These are phyloP conservation scores for Cephus rjabovi DNA, from an alignment of 2,888 invertebrate species.

Conservation along the genomic window DNA sequence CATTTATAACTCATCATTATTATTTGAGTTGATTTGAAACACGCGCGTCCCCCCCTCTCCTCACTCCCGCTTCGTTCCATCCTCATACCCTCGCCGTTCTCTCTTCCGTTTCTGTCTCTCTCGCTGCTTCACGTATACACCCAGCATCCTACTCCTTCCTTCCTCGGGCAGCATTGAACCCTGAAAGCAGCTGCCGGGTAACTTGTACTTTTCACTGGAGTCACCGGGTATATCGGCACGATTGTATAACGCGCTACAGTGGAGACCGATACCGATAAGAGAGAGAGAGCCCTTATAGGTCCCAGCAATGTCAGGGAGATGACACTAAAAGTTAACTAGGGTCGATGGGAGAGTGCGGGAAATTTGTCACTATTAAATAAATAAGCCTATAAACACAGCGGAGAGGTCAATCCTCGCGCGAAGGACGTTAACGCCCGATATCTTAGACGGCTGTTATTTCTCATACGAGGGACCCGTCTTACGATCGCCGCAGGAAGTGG, in stretches of 20 bases:
- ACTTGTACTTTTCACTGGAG: not conserved
- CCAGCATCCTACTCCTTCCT: constrained; percentile 2
- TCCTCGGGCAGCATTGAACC: not conserved
- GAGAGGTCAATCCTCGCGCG: constrained; percentile 62
- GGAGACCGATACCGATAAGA: not conserved
- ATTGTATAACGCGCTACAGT: not conserved
- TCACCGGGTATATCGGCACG: constrained; percentile 6
- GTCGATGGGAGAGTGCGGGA: constrained; percentile 39
- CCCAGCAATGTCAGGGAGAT: not conserved
- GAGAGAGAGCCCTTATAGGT: not conserved
- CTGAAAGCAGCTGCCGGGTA: not conserved
- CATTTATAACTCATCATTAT: constrained; percentile 60
- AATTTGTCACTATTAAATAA: constrained; percentile 67
- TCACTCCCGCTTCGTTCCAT: constrained; percentile 19
- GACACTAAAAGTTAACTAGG: not conserved
- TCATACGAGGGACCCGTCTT: constrained; percentile 58
- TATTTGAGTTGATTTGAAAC: constrained; percentile 58
- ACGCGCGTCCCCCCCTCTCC: constrained; percentile 36
- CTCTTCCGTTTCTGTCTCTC: constrained; percentile 14
- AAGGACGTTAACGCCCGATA: constrained; percentile 64
- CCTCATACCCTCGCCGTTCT: constrained; percentile 13
- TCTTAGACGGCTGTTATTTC: constrained; percentile 62
- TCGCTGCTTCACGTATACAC: not conserved
- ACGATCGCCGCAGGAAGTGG: constrained; percentile 31
- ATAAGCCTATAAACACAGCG: constrained; percentile 64